Base-by-base conservation (phyloP, 2,888 invertebrate genomes). In the Drosophila diplacantha region DNA sequence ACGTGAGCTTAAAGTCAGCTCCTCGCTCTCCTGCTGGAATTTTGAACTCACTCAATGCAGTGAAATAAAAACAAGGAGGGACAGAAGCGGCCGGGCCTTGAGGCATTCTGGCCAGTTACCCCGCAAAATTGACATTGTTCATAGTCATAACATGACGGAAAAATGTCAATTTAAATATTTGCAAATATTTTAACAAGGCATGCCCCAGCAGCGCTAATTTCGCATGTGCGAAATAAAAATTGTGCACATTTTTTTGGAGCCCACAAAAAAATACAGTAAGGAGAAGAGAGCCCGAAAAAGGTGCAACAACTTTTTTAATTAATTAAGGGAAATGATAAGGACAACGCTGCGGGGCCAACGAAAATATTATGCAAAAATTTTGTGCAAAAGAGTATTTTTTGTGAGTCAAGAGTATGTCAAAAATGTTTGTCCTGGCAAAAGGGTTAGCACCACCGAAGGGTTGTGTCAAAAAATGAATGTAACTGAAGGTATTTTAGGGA, bases 91-190 rank as follows among this genome's bases (percentile, higher is more conserved):
- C 67, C 53, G 50, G 41, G 57, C 71, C 77, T 65, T 71, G 52
- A 56, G 80, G 76, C 75, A 55, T 59, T 29, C 32, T 24, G 38
- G 31, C 34, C 18, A 59, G 26, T 37, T 56, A 54, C 44, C 63
- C 60, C 22, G 58, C 63, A 70, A 78, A 77, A 72, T 81, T 81
- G 74, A 78, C 77, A 81, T 81, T 74, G 73, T 79, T 79, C 76
- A 68, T 72, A 74, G 72, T 71, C 71, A 78, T 66, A 75, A 68
- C 63, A 72, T 58, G 69, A 43, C 51, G 66, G 66, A 77, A 84
- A 84, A 84, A 85, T 84, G 85, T 79, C 81, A 84, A 84, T 84
- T 85, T 83, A 84, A 84, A 84, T 83, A 85, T 85, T 84, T 82
- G 72, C 73, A 85, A 83, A 78, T 79, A 79, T 84, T 83, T 84